These are phyloP conservation scores for Eptatretus burgeri DNA, from an alignment of 2,113 vertebrate genomes.

Conservation along the genomic window DNA sequence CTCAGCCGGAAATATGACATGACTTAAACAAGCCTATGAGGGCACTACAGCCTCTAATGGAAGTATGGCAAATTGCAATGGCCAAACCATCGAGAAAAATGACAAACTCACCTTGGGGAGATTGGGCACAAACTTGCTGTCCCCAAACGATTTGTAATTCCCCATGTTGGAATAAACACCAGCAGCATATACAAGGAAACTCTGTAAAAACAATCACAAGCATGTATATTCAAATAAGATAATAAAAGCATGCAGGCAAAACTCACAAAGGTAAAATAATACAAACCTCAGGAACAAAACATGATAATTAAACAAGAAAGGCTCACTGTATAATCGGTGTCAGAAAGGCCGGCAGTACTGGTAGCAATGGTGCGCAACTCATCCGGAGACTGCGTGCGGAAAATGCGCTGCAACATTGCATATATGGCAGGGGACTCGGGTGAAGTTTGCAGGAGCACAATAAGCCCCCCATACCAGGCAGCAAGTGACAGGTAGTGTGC, in stretches of 20 bases:
- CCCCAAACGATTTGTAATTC: constrained; percentile 74
- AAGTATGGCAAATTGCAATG: too few relatives aligned
- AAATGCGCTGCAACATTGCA: constrained; percentile 36
- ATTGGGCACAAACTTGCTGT: constrained; percentile 64
- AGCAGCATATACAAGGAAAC: constrained; percentile 49
- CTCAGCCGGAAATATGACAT: too few relatives aligned
- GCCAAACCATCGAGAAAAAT: too few relatives aligned
- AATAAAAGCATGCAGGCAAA: too few relatives aligned
- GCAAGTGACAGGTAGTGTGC: constrained; percentile 44
- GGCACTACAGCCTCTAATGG: too few relatives aligned
- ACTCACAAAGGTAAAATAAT: too few relatives aligned
- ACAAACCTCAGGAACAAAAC: too few relatives aligned
- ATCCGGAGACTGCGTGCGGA: constrained; percentile 29
- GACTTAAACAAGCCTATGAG: too few relatives aligned
- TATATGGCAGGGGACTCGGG: constrained; percentile 47
- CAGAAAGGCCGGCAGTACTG: constrained; percentile 21
- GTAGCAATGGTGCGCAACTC: constrained; percentile 26
- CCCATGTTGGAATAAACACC: constrained; percentile 71
- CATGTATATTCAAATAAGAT: too few relatives aligned
- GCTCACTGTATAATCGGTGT: constrained; percentile 25
- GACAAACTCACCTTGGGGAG: constrained; percentile 30
- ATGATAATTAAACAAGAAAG: too few relatives aligned
- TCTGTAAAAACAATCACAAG: constrained; percentile 16
- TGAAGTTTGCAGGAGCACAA: constrained; percentile 49
- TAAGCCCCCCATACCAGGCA: constrained; percentile 47